Base-by-base conservation (phyloP, 2,888 invertebrate species). In the Apantesis nais region DNA sequence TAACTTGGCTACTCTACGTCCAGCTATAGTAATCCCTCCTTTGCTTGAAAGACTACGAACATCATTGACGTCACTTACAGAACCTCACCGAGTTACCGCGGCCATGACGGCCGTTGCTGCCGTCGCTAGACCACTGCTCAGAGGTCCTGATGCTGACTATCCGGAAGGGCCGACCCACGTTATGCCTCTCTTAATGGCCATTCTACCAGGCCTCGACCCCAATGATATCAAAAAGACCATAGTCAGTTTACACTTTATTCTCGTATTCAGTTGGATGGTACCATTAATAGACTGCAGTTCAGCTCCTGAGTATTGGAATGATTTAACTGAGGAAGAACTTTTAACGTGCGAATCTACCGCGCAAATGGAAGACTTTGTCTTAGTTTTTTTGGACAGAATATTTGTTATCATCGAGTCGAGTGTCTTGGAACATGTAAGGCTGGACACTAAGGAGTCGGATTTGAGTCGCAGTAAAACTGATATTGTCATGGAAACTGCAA, bases 121-220 rank as follows among this genome's bases (percentile, higher is more conserved):
- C 0, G 96, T 97, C 11, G 97, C 97, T 1, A 93, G 97, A 68
- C 96, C 97, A 0, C 92, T 97, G 92, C 95, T 97, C 0, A 86
- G 92, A 41, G 96, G 96, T 9, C 89, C 93, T 0, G 90, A 91
- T 44, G 91, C 94, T 11, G 95, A 93, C 22, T 97, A 96, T 86
- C 96, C 96, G 0, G 98, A 97, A 87, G 98, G 98, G 0, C 97
- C 97, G 8, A 96, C 96, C 0, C 98, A 98, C 83, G 97, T 98
- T 0, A 95, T 99, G 29, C 98, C 98, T 0, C 93, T 99, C 39
- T 93, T 99, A 22, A 96, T 97, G 87, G 96, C 97, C 0, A 95
- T 97, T 0, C 92, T 99, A 29, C 99, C 99, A 0, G 99, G 98
- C 22, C 97, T 99, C 62, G 99, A 99, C 89, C 97, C 98, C 0